phyloP scores from a whole-genome alignment of 2,113 vertebrate genomes.

The Trachemys scripta region DNA sequence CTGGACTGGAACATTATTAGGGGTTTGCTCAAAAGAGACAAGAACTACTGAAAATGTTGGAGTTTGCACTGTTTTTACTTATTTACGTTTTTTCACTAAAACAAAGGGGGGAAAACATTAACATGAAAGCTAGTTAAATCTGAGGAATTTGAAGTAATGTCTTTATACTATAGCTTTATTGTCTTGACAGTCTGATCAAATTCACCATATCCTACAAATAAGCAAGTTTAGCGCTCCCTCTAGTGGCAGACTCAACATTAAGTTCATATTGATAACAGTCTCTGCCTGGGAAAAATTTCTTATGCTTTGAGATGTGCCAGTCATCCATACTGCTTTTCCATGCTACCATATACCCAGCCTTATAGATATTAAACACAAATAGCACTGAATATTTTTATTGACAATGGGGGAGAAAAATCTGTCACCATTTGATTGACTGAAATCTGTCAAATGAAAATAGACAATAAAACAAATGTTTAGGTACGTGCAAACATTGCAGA shows the following conservation, averaged over 20 bases:
- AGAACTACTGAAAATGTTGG: background rate
- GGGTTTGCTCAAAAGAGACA: background rate
- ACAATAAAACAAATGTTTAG: slow-evolving; percentile 90
- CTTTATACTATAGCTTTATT: fast-evolving
- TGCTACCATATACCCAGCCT: background rate
- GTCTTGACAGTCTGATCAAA: background rate
- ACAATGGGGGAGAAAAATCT: slow-evolving; percentile 89
- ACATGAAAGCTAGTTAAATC: background rate
- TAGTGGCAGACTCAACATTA: slow-evolving; percentile 62
- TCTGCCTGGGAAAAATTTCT: background rate
- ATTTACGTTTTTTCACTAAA: background rate
- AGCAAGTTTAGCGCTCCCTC: slow-evolving; percentile 71
- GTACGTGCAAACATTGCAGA: slow-evolving; percentile 91
- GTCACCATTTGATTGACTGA: slow-evolving; percentile 94
- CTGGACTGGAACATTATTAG: background rate
- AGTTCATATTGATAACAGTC: background rate
- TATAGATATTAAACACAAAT: slow-evolving; percentile 72
- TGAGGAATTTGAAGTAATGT: fast-evolving
- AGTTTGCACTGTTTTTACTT: background rate
- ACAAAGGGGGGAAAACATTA: background rate
- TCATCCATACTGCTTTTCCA: background rate
- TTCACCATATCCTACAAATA: background rate
- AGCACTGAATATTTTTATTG: slow-evolving; percentile 90
- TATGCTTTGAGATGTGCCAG: background rate
- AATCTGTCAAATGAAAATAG: slow-evolving; percentile 86